phyloP scores from a whole-genome alignment of 2,888 invertebrate genomes.

The Latrodectus hesperus region DNA sequence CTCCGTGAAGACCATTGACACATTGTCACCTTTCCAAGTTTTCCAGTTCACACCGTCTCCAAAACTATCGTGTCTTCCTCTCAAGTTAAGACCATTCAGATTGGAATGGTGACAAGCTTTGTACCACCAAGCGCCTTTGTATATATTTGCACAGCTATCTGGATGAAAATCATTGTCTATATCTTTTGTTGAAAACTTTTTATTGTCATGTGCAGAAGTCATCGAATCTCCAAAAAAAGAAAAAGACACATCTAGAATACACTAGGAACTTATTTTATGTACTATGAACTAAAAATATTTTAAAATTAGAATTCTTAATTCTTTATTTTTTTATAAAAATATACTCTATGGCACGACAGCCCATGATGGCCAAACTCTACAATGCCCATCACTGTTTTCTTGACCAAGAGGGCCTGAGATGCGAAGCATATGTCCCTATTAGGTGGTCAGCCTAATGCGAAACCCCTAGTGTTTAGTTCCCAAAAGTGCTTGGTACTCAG shows the following conservation, averaged over 20 bases:
- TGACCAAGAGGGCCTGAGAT: too few species aligned
- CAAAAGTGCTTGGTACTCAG: too few species aligned
- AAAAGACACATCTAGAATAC: neutral
- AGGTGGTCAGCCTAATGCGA: too few species aligned
- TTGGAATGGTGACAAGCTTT: conserved; percentile 71
- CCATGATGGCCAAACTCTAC: too few species aligned
- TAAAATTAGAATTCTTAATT: too few species aligned
- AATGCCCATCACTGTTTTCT: too few species aligned
- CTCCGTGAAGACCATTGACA: conserved; percentile 71
- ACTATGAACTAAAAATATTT: neutral
- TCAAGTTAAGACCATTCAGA: conserved; percentile 72
- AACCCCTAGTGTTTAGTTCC: too few species aligned
- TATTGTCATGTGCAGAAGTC: conserved; percentile 1
- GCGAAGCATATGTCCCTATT: too few species aligned
- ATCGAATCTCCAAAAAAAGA: conserved; percentile 30
- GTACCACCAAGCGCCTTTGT: conserved; percentile 73
- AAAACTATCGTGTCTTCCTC: conserved; percentile 70
- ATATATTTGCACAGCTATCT: conserved; percentile 68
- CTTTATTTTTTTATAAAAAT: too few species aligned
- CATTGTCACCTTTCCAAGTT: conserved; percentile 71
- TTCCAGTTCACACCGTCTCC: conserved; percentile 73
- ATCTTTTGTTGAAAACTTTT: conserved; percentile 51
- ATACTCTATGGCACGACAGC: too few species aligned
- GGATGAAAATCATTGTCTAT: conserved; percentile 24
- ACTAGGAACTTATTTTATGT: neutral